These are phyloP conservation scores for Lepus timidus DNA, from an alignment of 2,113 vertebrate genomes.

Conservation along the genomic window DNA sequence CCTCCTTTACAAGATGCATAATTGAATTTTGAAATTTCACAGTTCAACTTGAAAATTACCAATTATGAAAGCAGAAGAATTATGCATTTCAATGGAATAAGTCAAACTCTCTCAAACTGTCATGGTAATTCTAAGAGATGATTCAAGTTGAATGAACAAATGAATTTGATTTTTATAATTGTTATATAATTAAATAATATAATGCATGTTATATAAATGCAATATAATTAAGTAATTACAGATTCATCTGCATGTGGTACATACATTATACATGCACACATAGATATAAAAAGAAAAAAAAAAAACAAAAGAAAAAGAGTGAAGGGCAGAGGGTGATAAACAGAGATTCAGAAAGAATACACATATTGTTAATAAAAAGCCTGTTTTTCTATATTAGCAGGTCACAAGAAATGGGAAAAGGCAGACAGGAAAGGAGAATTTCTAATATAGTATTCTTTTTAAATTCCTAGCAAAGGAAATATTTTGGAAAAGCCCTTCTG, in stretches of 20 bases:
- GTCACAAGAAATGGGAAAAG: neutral
- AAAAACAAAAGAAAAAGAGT: neutral
- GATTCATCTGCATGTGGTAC: neutral
- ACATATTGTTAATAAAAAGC: neutral
- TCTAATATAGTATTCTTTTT: neutral
- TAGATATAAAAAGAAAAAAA: neutral
- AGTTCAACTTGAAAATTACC: neutral
- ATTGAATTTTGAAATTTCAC: conserved; percentile 16
- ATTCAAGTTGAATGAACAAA: conserved; percentile 1
- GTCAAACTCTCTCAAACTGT: neutral
- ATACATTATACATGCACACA: neutral
- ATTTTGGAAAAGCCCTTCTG: neutral
- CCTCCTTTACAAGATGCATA: neutral
- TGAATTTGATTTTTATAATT: neutral
- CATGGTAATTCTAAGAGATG: conserved; percentile 33
- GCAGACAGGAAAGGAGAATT: neutral
- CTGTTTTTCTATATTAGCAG: neutral
- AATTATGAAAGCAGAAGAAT: conserved; percentile 19
- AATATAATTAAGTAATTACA: neutral
- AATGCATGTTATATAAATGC: neutral
- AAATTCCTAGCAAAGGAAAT: neutral
- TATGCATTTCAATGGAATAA: neutral
- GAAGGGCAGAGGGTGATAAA: neutral
- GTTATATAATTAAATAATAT: neutral
- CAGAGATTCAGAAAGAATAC: neutral